Base-by-base conservation (phyloP, 1,140 invertebrate species). In the Zeugodacus cucurbitae region DNA sequence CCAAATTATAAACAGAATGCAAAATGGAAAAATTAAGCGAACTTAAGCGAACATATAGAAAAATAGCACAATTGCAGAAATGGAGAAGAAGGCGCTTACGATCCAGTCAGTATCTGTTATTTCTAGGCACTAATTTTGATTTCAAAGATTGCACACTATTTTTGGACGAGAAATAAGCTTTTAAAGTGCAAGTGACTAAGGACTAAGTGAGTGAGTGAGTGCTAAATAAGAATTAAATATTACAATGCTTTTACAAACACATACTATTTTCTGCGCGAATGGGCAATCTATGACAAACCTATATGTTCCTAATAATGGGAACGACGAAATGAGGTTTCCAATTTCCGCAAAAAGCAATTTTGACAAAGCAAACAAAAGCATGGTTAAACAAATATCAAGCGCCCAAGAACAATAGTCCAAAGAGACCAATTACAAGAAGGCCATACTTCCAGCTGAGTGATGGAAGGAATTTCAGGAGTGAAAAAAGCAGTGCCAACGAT, bases 291-390 rank as follows among this genome's bases (percentile, higher is more conserved):
- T 86, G 82, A 10, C 22, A 86, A 22, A 34, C 17, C 20, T 54
- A 1, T 32, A 59, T 44, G 11, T n/a, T 37, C 14, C 7, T 44
- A 44, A 26, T 57, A 29, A 54, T n/a, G 82, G 3, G 3, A 70
- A 11, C 59, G 17, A 2, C 32, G 48, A 62, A 67, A 57, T 48
- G 29, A 41, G n/a, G 32, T 22, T 59, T 88, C 44, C 67, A 74
- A 78, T 88, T 88, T 88, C 87, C 87, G 37, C 67, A 88, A 88
- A 74, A 88, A 88, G 87, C 87, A 74, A 57, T 78, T 88, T 88
- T 88, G 67, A 48, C 87, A 88, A 74, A 44, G 44, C 54, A 67
- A 67, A 14, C 26, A 8, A 82, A 44, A 82, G 44, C 37, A 82
- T 48, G 11, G 22, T 26, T 26, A 10, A 82, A 20, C 41, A 82